Evolutionary conservation across 2,113 vertebrate genomes (phyloP).

Genomic region (Tylochromis polylepis): DNA sequence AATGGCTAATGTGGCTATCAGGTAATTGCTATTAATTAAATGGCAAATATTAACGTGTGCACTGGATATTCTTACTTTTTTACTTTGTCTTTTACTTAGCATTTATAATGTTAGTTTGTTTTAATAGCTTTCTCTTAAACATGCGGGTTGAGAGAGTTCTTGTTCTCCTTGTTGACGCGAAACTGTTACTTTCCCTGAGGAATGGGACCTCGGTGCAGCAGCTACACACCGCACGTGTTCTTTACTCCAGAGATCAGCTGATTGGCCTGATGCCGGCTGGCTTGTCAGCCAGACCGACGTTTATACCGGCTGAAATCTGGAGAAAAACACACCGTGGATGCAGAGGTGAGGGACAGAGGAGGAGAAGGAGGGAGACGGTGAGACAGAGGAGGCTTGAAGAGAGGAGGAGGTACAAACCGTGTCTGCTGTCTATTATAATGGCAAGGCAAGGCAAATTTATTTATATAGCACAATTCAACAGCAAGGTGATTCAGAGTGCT

Average conservation of each 20-base stretch:
- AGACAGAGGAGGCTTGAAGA: neutral
- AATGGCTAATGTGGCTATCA: neutral
- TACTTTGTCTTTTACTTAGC: neutral
- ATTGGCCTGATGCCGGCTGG: neutral
- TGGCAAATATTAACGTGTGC: neutral
- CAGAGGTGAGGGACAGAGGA: neutral
- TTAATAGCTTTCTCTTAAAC: neutral
- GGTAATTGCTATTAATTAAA: neutral
- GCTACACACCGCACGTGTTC: fast-evolving
- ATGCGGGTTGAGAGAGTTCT: neutral
- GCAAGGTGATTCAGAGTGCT: too few species aligned
- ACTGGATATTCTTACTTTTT: neutral
- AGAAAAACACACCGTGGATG: neutral
- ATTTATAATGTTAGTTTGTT: neutral
- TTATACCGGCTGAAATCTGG: neutral
- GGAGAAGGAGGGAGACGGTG: neutral
- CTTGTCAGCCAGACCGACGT: fast-evolving
- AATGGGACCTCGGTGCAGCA: neutral
- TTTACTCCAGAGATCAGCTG: neutral
- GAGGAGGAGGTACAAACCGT: neutral
- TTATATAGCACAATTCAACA: too few species aligned
- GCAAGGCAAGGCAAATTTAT: too few species aligned
- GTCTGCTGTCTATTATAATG: too few species aligned
- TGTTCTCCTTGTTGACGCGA: neutral
- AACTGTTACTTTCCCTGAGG: neutral